Evolutionary conservation across 2,113 vertebrate genomes (phyloP).

Genomic region (Microcebus griseorufus): DNA sequence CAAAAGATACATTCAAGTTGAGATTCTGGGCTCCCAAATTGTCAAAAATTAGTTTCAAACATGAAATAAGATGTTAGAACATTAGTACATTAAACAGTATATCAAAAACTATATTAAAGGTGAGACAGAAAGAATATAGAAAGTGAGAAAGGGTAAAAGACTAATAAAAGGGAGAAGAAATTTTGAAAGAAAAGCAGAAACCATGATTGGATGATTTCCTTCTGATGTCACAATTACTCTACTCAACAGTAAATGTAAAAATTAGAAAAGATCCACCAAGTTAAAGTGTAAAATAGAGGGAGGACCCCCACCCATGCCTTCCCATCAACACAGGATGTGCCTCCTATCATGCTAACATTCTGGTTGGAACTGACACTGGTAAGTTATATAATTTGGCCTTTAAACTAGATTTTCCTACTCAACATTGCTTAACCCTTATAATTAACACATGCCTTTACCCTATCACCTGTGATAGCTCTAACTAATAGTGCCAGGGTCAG

Average conservation of each 20-base stretch:
- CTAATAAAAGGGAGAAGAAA: conserved; percentile 2
- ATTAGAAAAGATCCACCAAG: conserved; percentile 9
- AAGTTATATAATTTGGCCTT: background rate
- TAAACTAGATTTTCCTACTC: background rate
- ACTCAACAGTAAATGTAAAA: conserved; percentile 58
- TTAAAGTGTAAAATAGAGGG: background rate
- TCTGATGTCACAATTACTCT: conserved; percentile 77
- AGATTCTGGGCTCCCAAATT: background rate
- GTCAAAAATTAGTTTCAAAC: background rate
- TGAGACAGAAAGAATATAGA: background rate
- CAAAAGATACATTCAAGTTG: background rate
- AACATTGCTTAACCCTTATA: background rate
- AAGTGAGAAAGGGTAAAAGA: background rate
- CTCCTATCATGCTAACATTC: background rate
- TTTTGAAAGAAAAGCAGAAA: conserved; percentile 51
- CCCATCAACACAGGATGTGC: background rate
- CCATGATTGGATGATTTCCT: conserved; percentile 61
- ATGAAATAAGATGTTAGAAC: background rate
- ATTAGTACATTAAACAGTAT: background rate
- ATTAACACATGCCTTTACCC: background rate
- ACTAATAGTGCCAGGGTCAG: background rate
- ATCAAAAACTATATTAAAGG: background rate
- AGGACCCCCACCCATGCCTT: background rate
- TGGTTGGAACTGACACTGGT: background rate
- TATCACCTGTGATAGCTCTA: background rate